A percentile compares a stretch with the other conserved stretches of the same genome.
Evolutionary conservation across 2,888 invertebrate genomes (phyloP).

Genomic region (Campoplex nolae): DNA sequence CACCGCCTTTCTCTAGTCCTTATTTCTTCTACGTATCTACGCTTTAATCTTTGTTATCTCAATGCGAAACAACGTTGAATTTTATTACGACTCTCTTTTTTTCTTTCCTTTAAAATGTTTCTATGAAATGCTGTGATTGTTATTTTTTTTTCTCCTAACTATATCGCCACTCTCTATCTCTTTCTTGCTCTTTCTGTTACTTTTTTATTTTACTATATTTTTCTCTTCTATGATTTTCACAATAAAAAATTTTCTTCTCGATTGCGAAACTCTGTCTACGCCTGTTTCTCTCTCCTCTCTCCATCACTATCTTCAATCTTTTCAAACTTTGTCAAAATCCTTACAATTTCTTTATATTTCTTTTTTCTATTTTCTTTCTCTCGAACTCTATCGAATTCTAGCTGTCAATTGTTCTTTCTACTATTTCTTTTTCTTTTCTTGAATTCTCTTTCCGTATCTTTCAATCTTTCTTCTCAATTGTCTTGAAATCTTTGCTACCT

Average conservation of each 20-base stretch:
- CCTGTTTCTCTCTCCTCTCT: slow-evolving; percentile 37
- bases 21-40: slow-evolving; percentile 30
- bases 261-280: slow-evolving; percentile 4
- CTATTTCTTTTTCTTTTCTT: not conserved
- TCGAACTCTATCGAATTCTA: not conserved
- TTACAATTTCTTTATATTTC: slow-evolving; percentile 11
- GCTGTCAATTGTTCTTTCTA: slow-evolving; percentile 7
- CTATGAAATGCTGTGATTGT: slow-evolving; percentile 64
- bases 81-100: slow-evolving; percentile 34
- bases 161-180: slow-evolving; percentile 21
- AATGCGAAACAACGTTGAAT: slow-evolving; percentile 51
- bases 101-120: slow-evolving; percentile 50
- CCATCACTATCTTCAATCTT: not conserved
- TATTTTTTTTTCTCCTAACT: slow-evolving; percentile 40
- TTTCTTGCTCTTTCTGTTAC: slow-evolving; percentile 26
- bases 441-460: not conserved
- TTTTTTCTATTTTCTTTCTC: not conserved
- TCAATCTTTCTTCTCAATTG: not conserved
- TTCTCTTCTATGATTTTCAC: not conserved
- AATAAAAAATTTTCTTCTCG: not conserved
- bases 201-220: slow-evolving; percentile 30
- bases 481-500: not conserved
- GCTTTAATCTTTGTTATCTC: slow-evolving; percentile 41
- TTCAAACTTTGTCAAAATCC: not conserved
- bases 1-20: slow-evolving; percentile 25